Conservation (phyloP, 2,888 invertebrate genomes). For the Beris chalybata region DNA sequence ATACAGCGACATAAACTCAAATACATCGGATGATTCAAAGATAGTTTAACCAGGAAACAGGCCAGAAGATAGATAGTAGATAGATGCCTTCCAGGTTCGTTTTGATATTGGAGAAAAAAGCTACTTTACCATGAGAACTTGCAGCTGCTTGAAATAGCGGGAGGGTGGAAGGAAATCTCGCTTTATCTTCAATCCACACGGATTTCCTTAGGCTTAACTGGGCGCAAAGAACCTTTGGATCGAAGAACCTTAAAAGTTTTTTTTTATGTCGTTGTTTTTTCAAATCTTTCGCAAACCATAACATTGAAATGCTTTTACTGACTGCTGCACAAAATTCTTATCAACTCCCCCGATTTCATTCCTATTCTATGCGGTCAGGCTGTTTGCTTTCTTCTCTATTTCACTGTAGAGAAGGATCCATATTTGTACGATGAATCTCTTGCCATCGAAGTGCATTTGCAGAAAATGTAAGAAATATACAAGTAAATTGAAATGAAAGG, state of each 20-base stretch:
- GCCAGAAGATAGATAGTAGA: neutral
- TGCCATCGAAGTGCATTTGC: too few species aligned
- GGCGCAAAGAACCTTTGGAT: neutral
- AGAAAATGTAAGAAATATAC: too few species aligned
- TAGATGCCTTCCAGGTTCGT: constrained; percentile 23
- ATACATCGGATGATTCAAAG: constrained; percentile 15
- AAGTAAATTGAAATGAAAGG: too few species aligned
- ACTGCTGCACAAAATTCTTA: constrained; percentile 21
- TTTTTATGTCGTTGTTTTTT: constrained; percentile 12
- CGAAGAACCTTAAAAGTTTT: neutral
- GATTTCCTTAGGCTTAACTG: constrained; percentile 30
- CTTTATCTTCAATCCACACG: constrained; percentile 1
- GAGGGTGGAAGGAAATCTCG: constrained; percentile 14
- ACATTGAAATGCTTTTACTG: constrained; percentile 30
- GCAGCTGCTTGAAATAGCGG: constrained; percentile 17
- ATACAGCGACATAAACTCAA: constrained; percentile 12
- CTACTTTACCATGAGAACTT: constrained; percentile 25
- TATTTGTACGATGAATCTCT: too few species aligned
- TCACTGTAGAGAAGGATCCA: too few species aligned
- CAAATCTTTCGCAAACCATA: constrained; percentile 9
- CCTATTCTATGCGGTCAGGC: neutral
- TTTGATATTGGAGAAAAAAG: constrained; percentile 25
- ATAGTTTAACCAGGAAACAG: constrained; percentile 19
- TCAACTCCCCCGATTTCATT: constrained; percentile 13
- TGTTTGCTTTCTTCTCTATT: constrained; percentile 7